Evolutionary conservation across 2,113 vertebrate species (phyloP).

Genomic region (Oncorhynchus masou): DNA sequence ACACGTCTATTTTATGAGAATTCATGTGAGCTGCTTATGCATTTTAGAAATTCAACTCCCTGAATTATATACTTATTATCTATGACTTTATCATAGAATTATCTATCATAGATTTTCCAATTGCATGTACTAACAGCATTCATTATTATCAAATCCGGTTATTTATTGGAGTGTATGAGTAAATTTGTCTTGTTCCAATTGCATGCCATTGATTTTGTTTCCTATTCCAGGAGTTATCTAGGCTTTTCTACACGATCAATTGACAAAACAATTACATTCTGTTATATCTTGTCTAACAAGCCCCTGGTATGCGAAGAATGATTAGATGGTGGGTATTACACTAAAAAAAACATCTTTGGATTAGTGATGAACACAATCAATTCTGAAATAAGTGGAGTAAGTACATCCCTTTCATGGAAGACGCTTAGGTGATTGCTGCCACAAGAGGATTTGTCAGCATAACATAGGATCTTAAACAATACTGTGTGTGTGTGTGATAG

Average conservation of each 20-base stretch:
- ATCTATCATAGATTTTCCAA: background rate
- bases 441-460: conserved; percentile 77
- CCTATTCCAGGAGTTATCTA: conserved; percentile 50
- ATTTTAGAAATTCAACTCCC: background rate
- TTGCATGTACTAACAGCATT: too few species aligned
- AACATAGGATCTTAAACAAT: conserved; percentile 76
- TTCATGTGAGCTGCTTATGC: conserved; percentile 46
- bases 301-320: conserved; percentile 65
- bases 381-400: conserved; percentile 73
- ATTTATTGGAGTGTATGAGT: conserved; percentile 5
- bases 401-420: conserved; percentile 73
- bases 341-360: conserved; percentile 65
- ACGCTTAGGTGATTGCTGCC: conserved; percentile 74
- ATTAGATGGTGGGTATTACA: conserved; percentile 73
- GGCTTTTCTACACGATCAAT: conserved; percentile 58
- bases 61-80: background rate
- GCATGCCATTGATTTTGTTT: conserved; percentile 14
- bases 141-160: too few species aligned
- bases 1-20: conserved; percentile 11
- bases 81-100: background rate
- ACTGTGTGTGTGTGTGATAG: conserved; percentile 46
- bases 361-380: conserved; percentile 72
- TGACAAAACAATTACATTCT: conserved; percentile 73
- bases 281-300: conserved; percentile 68
- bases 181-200: background rate